Evolutionary conservation across 2,797 vertebrate species (phyloP).

Genomic region (Cyprinodon diabolis): DNA sequence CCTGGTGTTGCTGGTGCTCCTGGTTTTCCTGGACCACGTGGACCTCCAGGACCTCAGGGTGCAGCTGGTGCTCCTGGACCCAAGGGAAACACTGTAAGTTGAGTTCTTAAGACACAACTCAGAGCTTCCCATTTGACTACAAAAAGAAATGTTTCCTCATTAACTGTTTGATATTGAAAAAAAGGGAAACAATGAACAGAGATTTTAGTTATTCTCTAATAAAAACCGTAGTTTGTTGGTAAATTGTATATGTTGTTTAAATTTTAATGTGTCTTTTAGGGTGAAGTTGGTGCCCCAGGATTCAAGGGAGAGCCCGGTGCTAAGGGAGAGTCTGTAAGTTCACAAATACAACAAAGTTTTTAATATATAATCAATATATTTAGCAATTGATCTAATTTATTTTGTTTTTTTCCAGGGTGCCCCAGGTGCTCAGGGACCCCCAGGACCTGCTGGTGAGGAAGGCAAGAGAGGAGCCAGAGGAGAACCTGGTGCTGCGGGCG

Average conservation of each 20-base stretch:
- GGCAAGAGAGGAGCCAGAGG: slow-evolving; percentile 96
- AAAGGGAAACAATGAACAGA: not conserved
- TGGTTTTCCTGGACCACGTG: slow-evolving; percentile 96
- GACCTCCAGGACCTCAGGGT: slow-evolving; percentile 91
- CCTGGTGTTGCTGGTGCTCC: slow-evolving; percentile 95
- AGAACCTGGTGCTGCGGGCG: slow-evolving; percentile 88
- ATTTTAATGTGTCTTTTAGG: slow-evolving; percentile 76
- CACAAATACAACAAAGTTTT: not conserved
- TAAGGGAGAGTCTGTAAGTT: slow-evolving; percentile 92
- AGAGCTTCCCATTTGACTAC: not conserved
- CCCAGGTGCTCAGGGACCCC: slow-evolving; percentile 87
- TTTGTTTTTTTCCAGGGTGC: slow-evolving; percentile 80
- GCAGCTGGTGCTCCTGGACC: slow-evolving; percentile 88
- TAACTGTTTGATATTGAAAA: not conserved
- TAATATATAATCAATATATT: not conserved
- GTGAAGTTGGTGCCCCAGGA: slow-evolving; percentile 90
- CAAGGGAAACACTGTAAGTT: slow-evolving; percentile 96
- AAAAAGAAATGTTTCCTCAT: not conserved
- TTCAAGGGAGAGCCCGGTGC: slow-evolving; percentile 91
- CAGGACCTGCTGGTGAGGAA: slow-evolving; percentile 92
- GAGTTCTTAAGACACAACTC: not conserved
- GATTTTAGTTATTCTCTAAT: not conserved
- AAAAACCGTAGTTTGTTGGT: not conserved
- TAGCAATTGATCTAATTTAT: not conserved
- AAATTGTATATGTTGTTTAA: slow-evolving; percentile 15